phyloP scores from a whole-genome alignment of 2,888 invertebrate species.

The Trachelus iudaicus region DNA sequence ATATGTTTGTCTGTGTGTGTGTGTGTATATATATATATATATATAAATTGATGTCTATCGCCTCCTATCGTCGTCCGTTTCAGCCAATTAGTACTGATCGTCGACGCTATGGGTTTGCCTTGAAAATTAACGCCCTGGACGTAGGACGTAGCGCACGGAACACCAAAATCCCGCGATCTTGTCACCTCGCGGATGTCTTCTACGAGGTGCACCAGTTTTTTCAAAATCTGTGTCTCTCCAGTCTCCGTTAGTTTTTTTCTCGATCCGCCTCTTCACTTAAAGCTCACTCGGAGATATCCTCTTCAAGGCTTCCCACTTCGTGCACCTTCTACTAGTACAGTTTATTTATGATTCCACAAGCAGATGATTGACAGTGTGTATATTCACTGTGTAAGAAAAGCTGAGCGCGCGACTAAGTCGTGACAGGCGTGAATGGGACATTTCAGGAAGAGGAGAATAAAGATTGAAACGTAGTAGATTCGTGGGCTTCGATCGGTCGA shows the following conservation, averaged over 20 bases:
- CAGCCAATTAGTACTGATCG: conserved; percentile 14
- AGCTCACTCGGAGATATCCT: background rate
- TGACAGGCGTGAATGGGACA: background rate
- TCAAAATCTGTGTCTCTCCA: background rate
- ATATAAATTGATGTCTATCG: conserved; percentile 15
- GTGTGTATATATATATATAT: conserved; percentile 16
- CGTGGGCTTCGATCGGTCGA: conserved; percentile 10
- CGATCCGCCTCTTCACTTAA: background rate
- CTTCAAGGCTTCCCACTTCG: background rate
- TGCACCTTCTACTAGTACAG: background rate
- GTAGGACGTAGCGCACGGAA: background rate
- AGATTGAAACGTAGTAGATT: background rate
- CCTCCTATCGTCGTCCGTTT: conserved; percentile 13
- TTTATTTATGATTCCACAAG: background rate
- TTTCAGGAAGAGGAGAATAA: background rate
- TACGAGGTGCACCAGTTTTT: background rate
- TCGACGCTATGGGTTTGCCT: background rate
- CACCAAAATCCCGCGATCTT: background rate
- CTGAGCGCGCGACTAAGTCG: background rate
- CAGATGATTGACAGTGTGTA: background rate
- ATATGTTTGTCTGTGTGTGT: conserved; percentile 20
- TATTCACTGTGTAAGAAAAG: background rate
- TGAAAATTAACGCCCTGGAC: background rate
- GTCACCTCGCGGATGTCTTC: background rate
- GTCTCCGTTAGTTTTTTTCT: background rate